Evolutionary conservation across 1,140 invertebrate genomes (phyloP).

Genomic region (Lamellibrachia luymesi): DNA sequence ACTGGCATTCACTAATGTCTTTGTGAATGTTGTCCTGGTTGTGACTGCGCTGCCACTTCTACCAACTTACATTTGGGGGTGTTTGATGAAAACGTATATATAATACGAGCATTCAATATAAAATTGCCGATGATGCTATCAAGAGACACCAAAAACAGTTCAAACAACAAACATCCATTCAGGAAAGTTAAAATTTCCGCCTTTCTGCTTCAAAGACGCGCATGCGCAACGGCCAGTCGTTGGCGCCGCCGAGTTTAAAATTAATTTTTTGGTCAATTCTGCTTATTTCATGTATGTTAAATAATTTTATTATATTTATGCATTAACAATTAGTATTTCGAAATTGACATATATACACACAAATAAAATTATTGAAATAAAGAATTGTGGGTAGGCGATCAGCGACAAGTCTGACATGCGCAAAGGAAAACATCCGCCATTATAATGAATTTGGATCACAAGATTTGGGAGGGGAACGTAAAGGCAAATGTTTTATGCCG

Average conservation of each 20-base stretch:
- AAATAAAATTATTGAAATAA: neutral
- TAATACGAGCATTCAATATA: too few relatives aligned
- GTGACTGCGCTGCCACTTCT: too few relatives aligned
- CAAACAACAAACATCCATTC: neutral
- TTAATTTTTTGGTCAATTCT: neutral
- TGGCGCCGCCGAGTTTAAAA: neutral
- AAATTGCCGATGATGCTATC: too few relatives aligned
- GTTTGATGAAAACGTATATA: too few relatives aligned
- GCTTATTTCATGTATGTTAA: neutral
- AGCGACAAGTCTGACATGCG: neutral
- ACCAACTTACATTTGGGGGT: too few relatives aligned
- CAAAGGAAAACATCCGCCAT: neutral
- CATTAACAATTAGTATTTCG: neutral
- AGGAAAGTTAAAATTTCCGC: neutral
- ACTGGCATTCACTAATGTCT: too few relatives aligned
- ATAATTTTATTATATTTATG: neutral
- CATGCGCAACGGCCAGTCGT: neutral
- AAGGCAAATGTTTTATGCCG: neutral
- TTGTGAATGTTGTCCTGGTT: too few relatives aligned
- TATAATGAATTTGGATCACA: neutral
- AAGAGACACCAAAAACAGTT: neutral
- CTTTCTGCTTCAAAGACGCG: neutral
- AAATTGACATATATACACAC: neutral
- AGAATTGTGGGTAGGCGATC: neutral
- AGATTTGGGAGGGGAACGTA: neutral